phyloP scores from a whole-genome alignment of 2,888 invertebrate species.

The Zootermopsis nevadensis region DNA sequence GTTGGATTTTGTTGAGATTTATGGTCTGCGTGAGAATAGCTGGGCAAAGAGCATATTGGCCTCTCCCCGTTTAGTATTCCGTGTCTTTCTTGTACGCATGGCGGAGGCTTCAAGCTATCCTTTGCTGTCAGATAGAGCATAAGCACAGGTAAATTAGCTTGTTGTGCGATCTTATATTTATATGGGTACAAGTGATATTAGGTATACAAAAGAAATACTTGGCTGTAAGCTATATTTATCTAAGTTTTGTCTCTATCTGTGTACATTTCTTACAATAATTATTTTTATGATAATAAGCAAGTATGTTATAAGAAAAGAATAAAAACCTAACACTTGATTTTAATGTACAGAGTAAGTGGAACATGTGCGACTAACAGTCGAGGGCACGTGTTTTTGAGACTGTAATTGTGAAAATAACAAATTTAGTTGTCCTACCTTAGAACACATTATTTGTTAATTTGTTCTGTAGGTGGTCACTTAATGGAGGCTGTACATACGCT shows the following conservation, averaged over 20 bases:
- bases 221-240: slow-evolving; percentile 51
- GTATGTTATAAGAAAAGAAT: slow-evolving; percentile 39
- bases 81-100: slow-evolving; percentile 24
- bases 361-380: not conserved
- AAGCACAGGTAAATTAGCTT: slow-evolving; percentile 46
- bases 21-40: slow-evolving; percentile 26
- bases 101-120: slow-evolving; percentile 12
- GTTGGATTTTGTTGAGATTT: slow-evolving; percentile 49
- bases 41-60: slow-evolving; percentile 7
- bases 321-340: slow-evolving; percentile 37
- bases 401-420: slow-evolving; percentile 37
- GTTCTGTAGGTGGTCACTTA: slow-evolving; percentile 32
- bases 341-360: slow-evolving; percentile 44
- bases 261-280: slow-evolving; percentile 51
- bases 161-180: slow-evolving; percentile 48
- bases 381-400: not conserved
- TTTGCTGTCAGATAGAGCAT: slow-evolving; percentile 25
- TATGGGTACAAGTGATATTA: slow-evolving; percentile 51
- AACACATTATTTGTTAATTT: slow-evolving; percentile 40
- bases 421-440: slow-evolving; percentile 40
- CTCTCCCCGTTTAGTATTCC: slow-evolving; percentile 37
- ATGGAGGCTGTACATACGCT: slow-evolving; percentile 48
- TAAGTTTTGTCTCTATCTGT: slow-evolving; percentile 50
- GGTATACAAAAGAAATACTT: slow-evolving; percentile 48
- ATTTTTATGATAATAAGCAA: slow-evolving; percentile 49